Evolutionary conservation across 2,113 vertebrate genomes (phyloP).

Genomic region (Prolemur simus): DNA sequence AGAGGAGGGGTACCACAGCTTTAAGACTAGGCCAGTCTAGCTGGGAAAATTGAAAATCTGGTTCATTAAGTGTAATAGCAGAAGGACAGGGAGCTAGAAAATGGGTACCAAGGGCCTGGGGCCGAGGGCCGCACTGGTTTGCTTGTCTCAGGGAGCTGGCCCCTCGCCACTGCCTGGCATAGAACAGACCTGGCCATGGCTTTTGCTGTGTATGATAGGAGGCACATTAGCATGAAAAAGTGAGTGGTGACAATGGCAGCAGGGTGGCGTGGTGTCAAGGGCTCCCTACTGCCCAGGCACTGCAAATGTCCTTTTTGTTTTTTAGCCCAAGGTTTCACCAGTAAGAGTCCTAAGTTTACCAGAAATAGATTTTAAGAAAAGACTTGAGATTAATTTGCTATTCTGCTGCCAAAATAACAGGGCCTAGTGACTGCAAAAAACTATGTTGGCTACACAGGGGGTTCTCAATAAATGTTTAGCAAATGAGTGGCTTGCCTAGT

Average conservation of each 20-base stretch:
- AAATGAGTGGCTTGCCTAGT: not conserved
- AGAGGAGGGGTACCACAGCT: constrained; percentile 66
- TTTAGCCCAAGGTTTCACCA: not conserved
- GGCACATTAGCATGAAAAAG: not conserved
- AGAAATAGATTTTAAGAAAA: not conserved
- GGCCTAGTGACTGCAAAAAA: not conserved
- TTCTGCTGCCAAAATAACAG: not conserved
- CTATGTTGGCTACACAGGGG: not conserved
- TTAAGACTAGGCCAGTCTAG: constrained; percentile 66
- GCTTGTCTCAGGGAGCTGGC: not conserved
- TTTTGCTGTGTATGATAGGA: not conserved
- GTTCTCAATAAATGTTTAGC: not conserved
- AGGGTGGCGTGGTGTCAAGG: not conserved
- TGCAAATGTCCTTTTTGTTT: constrained; percentile 51
- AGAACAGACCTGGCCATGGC: not conserved
- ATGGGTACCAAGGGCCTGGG: not conserved
- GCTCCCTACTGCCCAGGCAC: not conserved
- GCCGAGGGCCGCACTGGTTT: not conserved
- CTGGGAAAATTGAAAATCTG: constrained; percentile 68
- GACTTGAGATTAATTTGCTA: not conserved
- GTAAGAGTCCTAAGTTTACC: not conserved
- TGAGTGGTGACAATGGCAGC: not conserved
- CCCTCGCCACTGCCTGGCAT: not conserved
- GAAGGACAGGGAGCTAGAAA: constrained; percentile 69
- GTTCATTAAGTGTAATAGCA: constrained; percentile 67